Evolutionary conservation across 2,888 invertebrate genomes (phyloP).

Genomic region (Trileptium ribeirensis): DNA sequence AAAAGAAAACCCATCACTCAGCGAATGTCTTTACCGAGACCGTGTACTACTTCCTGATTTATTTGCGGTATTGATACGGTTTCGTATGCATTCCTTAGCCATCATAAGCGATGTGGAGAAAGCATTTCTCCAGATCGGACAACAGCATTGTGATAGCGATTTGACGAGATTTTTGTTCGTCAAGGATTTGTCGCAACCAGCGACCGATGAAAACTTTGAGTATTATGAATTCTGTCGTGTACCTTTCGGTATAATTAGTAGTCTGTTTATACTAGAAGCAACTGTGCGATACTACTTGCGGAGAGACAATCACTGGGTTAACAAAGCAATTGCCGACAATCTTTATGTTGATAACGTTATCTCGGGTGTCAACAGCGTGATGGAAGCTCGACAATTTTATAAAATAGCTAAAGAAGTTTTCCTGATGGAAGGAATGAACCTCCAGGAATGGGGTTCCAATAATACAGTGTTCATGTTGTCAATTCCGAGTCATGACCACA

Average conservation of each 20-base stretch:
- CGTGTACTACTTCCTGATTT: too few species aligned
- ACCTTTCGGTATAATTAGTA: conserved; percentile 33
- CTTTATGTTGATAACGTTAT: background rate
- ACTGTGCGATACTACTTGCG: conserved; percentile 27
- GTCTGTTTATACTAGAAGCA: conserved; percentile 31
- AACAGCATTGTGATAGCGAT: conserved; percentile 31
- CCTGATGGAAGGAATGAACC: background rate
- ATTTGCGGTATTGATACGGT: background rate
- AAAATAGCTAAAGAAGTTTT: background rate
- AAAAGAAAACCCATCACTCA: too few species aligned
- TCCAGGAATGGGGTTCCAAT: background rate
- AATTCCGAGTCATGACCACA: background rate
- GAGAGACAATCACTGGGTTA: background rate
- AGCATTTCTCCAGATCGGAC: conserved; percentile 36
- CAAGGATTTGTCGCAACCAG: background rate
- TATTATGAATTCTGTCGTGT: conserved; percentile 32
- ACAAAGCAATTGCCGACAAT: background rate
- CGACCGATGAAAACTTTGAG: conserved; percentile 29
- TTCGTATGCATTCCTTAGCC: background rate
- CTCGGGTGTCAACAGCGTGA: background rate
- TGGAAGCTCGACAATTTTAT: background rate
- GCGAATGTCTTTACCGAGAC: too few species aligned
- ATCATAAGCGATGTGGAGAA: conserved; percentile 34
- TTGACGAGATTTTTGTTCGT: background rate
- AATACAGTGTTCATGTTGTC: background rate